Evolutionary conservation across 1,140 invertebrate species (phyloP).

Genomic region (Limonius californicus): DNA sequence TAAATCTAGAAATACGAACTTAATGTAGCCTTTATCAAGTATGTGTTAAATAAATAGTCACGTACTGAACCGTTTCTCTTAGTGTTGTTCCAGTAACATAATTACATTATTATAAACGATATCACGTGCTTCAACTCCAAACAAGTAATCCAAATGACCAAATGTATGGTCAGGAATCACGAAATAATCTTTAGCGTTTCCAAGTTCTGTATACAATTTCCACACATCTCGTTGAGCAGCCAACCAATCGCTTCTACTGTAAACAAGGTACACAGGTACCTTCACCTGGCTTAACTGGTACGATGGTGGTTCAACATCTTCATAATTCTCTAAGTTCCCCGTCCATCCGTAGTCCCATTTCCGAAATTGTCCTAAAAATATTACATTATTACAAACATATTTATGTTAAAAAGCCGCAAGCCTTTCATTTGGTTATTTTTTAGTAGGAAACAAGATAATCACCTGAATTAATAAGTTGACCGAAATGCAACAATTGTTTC

Average conservation of each 20-base stretch:
- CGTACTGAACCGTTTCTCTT: too few relatives aligned
- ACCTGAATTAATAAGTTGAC: too few relatives aligned
- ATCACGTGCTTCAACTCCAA: conserved; percentile 20
- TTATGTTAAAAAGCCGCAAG: too few relatives aligned
- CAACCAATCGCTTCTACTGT: conserved; percentile 16
- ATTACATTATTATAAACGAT: too few relatives aligned
- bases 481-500: too few relatives aligned
- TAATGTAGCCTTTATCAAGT: too few relatives aligned
- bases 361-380: conserved; percentile 11
- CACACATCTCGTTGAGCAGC: conserved; percentile 7
- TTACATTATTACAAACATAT: too few relatives aligned
- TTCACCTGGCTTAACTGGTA: conserved; percentile 11
- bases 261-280: conserved; percentile 15
- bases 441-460: too few relatives aligned
- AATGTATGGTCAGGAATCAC: conserved; percentile 21
- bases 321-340: conserved; percentile 6
- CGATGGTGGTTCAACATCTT: not conserved
- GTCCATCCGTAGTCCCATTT: conserved; percentile 7
- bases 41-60: too few relatives aligned
- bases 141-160: conserved; percentile 30
- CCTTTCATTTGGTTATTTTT: too few relatives aligned
- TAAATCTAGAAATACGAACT: too few relatives aligned
- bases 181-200: conserved; percentile 43
- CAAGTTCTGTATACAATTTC: conserved; percentile 44
- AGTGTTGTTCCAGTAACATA: too few relatives aligned